phyloP scores from a whole-genome alignment of 2,797 vertebrate species.

The Chelon auratus region DNA sequence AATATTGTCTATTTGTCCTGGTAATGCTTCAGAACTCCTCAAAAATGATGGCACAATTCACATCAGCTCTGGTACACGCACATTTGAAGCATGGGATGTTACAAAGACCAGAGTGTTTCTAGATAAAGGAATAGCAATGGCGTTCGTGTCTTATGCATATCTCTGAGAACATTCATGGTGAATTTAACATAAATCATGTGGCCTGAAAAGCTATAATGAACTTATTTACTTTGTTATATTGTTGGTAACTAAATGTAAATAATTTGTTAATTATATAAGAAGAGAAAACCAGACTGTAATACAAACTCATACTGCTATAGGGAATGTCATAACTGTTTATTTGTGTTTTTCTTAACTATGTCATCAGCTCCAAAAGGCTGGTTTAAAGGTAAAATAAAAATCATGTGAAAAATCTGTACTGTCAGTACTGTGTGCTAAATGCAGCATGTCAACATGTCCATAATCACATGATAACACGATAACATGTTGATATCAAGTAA shows the following conservation, averaged over 20 bases:
- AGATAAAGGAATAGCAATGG: slow-evolving; percentile 52
- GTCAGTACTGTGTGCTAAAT: not conserved
- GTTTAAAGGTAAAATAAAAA: slow-evolving; percentile 7
- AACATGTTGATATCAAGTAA: no score
- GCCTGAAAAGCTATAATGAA: slow-evolving; percentile 15
- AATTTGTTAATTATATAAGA: slow-evolving; percentile 40
- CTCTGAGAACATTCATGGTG: slow-evolving; percentile 42
- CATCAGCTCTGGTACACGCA: slow-evolving; percentile 56
- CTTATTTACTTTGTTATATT: slow-evolving; percentile 15
- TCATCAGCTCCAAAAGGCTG: not conserved
- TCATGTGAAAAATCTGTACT: not conserved
- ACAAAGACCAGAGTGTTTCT: slow-evolving; percentile 51
- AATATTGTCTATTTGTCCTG: slow-evolving; percentile 75
- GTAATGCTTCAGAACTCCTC: slow-evolving; percentile 68
- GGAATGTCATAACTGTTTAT: slow-evolving; percentile 10
- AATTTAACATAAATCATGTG: slow-evolving; percentile 66
- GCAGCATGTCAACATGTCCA: not conserved
- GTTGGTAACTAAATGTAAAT: slow-evolving; percentile 29
- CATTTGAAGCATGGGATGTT: slow-evolving; percentile 57
- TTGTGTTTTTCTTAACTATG: slow-evolving; percentile 10
- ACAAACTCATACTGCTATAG: not conserved
- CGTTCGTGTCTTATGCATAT: slow-evolving; percentile 48
- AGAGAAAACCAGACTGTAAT: slow-evolving; percentile 13
- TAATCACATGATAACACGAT: no score
- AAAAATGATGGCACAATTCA: slow-evolving; percentile 61